Conservation (phyloP, 2,797 vertebrate genomes). For the Propithecus deckenii region DNA sequence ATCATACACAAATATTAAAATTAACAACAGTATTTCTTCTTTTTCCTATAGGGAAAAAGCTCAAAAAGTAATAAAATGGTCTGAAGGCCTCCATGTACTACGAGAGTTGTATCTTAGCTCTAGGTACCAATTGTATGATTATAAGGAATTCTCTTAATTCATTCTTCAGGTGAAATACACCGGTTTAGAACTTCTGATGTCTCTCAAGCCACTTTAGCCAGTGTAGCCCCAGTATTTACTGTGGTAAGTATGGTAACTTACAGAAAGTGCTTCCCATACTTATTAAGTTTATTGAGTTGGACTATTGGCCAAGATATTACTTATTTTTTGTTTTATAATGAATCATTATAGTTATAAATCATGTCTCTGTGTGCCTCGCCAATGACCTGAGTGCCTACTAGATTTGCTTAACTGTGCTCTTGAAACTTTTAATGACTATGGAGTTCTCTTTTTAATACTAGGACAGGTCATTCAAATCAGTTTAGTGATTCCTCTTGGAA, state of each 20-base stretch:
- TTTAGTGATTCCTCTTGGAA: not conserved
- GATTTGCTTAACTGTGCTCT: not conserved
- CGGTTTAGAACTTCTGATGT: slow-evolving; percentile 86
- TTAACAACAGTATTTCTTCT: not conserved
- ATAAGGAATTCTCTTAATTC: not conserved
- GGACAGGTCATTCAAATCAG: not conserved
- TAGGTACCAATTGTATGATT: not conserved
- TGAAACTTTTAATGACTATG: not conserved
- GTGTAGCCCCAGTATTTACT: slow-evolving; percentile 91
- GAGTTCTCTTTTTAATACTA: not conserved
- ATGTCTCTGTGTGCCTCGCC: not conserved
- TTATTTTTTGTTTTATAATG: not conserved
- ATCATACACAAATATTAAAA: not conserved
- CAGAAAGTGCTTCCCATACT: not conserved
- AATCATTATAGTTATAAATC: not conserved
- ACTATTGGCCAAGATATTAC: not conserved
- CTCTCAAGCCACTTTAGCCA: slow-evolving; percentile 89
- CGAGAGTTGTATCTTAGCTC: not conserved
- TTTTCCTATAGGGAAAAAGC: not conserved
- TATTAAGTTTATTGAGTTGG: not conserved
- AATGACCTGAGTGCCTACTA: not conserved
- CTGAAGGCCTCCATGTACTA: not conserved
- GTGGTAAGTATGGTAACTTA: slow-evolving; percentile 88
- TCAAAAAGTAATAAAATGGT: not conserved
- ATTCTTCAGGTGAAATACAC: slow-evolving; percentile 81